A percentile compares a stretch with the other conserved stretches of the same genome.
Conservation (phyloP, 2,797 vertebrate species). For the Gila robusta region DNA sequence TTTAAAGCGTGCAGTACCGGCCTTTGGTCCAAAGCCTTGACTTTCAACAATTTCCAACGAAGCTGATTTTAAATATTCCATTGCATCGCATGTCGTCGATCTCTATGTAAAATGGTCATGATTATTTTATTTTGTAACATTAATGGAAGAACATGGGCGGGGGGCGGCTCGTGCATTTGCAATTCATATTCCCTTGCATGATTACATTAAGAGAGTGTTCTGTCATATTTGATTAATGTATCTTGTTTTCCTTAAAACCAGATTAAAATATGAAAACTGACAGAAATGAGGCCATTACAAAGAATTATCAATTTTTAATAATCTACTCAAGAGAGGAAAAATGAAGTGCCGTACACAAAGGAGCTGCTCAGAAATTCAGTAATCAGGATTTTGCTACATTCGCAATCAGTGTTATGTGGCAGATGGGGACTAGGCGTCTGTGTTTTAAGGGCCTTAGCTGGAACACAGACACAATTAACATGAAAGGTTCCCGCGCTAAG, state of each 20-base stretch:
- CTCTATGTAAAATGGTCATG: conserved; percentile 90
- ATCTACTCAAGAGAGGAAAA: conserved; percentile 79
- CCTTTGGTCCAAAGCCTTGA: conserved; percentile 73
- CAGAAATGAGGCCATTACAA: conserved; percentile 92
- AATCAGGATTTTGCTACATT: conserved; percentile 81
- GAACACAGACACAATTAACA: conserved; percentile 77
- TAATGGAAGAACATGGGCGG: conserved; percentile 90
- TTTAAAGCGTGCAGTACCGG: conserved; percentile 65
- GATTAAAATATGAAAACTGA: conserved; percentile 93
- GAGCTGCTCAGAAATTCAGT: conserved; percentile 77
- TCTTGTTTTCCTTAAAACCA: conserved; percentile 94
- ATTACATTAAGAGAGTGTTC: conserved; percentile 98
- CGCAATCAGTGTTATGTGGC: conserved; percentile 75
- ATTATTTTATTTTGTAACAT: conserved; percentile 94
- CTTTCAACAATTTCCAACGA: conserved; percentile 75
- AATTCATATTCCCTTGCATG: conserved; percentile 96
- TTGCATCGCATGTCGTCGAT: conserved; percentile 79
- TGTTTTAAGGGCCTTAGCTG: conserved; percentile 70
- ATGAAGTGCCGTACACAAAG: conserved; percentile 70
- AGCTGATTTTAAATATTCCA: conserved; percentile 78
- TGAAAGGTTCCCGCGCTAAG: conserved; percentile 71
- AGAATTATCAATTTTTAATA: conserved; percentile 92
- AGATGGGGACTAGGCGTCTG: conserved; percentile 67
- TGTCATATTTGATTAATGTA: conserved; percentile 98
- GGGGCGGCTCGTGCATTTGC: conserved; percentile 85